Evolutionary conservation across 2,888 invertebrate species (phyloP).

Genomic region (Calliopum simillimum): DNA sequence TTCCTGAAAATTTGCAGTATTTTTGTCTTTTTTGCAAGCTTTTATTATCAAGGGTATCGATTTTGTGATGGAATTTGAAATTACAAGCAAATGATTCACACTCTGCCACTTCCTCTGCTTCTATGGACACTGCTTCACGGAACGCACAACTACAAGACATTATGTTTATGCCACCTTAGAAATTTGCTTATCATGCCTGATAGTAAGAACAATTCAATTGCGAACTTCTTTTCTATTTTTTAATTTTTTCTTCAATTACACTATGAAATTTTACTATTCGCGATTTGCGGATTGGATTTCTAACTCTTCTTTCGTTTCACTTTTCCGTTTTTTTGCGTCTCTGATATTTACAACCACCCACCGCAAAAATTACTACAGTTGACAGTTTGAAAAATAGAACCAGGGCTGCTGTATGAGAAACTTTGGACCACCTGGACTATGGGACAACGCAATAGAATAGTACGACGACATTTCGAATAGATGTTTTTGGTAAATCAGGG

Average conservation of each 20-base stretch:
- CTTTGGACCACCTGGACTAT: too few relatives aligned
- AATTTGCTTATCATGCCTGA: background rate
- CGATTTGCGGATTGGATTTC: constrained; percentile 9
- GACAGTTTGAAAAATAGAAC: too few relatives aligned
- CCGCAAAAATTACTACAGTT: too few relatives aligned
- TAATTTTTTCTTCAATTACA: too few relatives aligned
- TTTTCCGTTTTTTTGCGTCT: background rate
- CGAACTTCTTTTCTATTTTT: background rate
- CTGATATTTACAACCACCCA: too few relatives aligned
- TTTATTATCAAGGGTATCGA: constrained; percentile 20
- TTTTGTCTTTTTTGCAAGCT: constrained; percentile 2
- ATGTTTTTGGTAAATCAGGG: too few relatives aligned
- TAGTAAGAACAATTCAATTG: background rate
- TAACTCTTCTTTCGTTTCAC: background rate
- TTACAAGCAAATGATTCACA: constrained; percentile 18
- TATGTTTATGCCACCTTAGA: background rate
- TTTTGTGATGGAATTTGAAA: constrained; percentile 29
- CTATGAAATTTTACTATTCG: constrained; percentile 4
- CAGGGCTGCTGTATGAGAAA: too few relatives aligned
- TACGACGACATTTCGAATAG: too few relatives aligned
- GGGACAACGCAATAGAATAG: too few relatives aligned
- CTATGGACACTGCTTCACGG: background rate
- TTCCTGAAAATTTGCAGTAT: background rate
- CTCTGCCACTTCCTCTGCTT: background rate
- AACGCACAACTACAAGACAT: constrained; percentile 8